Conservation (phyloP, 2,888 invertebrate species). For the Oxycera nigricornis region DNA sequence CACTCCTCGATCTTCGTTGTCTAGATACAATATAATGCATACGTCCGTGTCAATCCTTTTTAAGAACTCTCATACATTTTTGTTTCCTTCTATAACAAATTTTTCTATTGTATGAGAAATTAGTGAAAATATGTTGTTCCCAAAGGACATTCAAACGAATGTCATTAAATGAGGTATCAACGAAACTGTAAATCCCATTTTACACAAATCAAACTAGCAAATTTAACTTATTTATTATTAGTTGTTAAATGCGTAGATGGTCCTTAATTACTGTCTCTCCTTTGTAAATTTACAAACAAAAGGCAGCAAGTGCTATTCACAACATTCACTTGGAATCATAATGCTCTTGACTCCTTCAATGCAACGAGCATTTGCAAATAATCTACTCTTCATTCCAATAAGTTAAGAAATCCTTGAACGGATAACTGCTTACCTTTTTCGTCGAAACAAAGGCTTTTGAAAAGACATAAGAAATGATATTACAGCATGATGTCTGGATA, state of each 20-base stretch:
- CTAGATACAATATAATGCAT: too few relatives aligned
- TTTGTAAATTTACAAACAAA: not conserved
- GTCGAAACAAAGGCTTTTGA: not conserved
- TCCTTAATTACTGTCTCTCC: too few relatives aligned
- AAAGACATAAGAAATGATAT: not conserved
- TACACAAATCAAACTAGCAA: not conserved
- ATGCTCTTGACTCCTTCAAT: not conserved
- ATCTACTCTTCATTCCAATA: not conserved
- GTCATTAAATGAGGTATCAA: not conserved
- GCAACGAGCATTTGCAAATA: not conserved
- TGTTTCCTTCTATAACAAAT: too few relatives aligned
- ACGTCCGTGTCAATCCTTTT: too few relatives aligned
- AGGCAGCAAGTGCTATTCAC: constrained; percentile 28
- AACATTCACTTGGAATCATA: not conserved
- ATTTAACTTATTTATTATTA: constrained; percentile 10
- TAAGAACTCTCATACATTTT: too few relatives aligned
- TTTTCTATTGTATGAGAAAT: too few relatives aligned
- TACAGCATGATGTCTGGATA: not conserved
- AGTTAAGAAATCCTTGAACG: not conserved
- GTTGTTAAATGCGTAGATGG: not conserved
- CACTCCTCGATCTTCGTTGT: too few relatives aligned
- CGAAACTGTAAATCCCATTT: constrained; percentile 24
- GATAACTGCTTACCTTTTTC: not conserved
- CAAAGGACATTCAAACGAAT: too few relatives aligned
- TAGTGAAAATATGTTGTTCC: too few relatives aligned